Evolutionary conservation across 2,888 invertebrate species (phyloP).

Genomic region (Acleris emargana): DNA sequence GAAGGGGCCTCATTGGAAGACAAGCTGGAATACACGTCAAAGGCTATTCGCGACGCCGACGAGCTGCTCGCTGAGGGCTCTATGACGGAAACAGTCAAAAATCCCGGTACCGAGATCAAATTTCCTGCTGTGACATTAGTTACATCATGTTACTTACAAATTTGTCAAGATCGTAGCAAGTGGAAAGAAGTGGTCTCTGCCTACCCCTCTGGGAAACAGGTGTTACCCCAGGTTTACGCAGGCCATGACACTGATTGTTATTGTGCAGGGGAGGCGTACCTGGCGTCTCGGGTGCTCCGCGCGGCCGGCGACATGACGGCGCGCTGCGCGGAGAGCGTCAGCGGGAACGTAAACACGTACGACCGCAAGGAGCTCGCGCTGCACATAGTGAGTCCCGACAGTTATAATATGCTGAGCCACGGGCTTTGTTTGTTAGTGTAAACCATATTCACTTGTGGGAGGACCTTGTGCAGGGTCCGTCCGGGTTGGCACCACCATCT

Average conservation of each 20-base stretch:
- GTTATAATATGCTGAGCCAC: not conserved
- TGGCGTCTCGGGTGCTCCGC: slow-evolving; percentile 68
- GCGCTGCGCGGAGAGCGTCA: slow-evolving; percentile 63
- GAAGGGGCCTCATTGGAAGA: slow-evolving; percentile 56
- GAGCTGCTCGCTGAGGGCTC: slow-evolving; percentile 56
- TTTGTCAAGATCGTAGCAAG: too few species aligned
- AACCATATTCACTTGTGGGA: too few species aligned
- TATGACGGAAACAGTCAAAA: slow-evolving; percentile 61
- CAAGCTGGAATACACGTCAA: slow-evolving; percentile 60
- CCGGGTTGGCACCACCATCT: too few species aligned
- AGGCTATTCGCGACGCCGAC: slow-evolving; percentile 59
- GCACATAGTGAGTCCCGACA: slow-evolving; percentile 68
- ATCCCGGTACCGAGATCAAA: slow-evolving; percentile 52
- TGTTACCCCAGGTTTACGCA: too few species aligned
- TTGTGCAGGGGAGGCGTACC: slow-evolving; percentile 59
- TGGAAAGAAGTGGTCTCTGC: too few species aligned
- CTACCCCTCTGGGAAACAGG: too few species aligned
- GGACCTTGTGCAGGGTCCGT: too few species aligned
- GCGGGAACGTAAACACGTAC: slow-evolving; percentile 73
- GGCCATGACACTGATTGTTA: too few species aligned
- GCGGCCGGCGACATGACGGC: slow-evolving; percentile 67
- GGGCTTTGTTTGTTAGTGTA: too few species aligned
- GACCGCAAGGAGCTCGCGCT: slow-evolving; percentile 73
- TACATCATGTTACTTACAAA: too few species aligned
- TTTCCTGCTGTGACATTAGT: not conserved